phyloP scores from a whole-genome alignment of 2,797 vertebrate genomes.

The Phaenicophaeus curvirostris region DNA sequence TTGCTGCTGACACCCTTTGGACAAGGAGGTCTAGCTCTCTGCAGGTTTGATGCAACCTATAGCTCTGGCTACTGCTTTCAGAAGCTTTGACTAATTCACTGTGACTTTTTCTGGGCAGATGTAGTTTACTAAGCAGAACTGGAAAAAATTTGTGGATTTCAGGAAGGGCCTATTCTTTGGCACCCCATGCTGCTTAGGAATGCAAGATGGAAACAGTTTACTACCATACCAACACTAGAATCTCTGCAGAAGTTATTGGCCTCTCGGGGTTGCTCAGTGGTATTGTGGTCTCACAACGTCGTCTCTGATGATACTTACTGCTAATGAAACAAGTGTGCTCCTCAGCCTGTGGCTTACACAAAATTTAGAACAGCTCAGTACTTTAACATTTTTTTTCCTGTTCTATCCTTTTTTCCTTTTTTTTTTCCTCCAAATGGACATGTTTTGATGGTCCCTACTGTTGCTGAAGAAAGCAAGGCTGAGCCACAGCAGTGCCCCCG shows the following conservation, averaged over 20 bases:
- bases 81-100: not conserved
- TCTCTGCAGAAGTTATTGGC: not conserved
- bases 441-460: not conserved
- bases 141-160: not conserved
- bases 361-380: not conserved
- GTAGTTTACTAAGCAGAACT: not conserved
- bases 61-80: not conserved
- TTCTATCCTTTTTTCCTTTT: not conserved
- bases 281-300: not conserved
- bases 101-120: not conserved
- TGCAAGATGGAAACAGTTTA: not conserved
- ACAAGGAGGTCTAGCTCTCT: not conserved
- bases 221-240: not conserved
- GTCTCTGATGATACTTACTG: not conserved
- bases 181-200: not conserved
- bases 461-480: not conserved
- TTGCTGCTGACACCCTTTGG: not conserved
- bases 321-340: not conserved
- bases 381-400: not conserved
- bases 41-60: not conserved
- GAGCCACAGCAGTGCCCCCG: not conserved
- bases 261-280: not conserved
- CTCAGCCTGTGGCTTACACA: not conserved
- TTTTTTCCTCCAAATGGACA: accelerated
- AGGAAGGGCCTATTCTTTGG: not conserved